Evolutionary conservation across 2,797 vertebrate genomes (phyloP).

Genomic region (Gadopsis marmoratus): DNA sequence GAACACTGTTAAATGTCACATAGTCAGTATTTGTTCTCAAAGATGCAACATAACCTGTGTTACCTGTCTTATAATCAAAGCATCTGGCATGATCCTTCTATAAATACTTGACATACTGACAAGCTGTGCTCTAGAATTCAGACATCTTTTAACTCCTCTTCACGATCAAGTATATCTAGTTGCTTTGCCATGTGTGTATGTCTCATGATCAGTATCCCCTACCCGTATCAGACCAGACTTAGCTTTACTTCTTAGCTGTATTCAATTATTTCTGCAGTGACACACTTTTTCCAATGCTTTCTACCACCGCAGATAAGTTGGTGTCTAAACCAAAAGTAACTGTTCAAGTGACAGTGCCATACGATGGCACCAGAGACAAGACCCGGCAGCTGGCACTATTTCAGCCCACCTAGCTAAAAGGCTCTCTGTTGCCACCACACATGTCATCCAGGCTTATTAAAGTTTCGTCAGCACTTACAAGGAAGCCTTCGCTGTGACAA

Average conservation of each 20-base stretch:
- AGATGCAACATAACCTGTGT: conserved; percentile 26
- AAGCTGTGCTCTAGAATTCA: conserved; percentile 48
- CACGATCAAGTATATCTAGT: conserved; percentile 32
- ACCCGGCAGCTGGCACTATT: conserved; percentile 69
- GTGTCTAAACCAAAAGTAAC: conserved; percentile 51
- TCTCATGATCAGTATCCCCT: conserved; percentile 39
- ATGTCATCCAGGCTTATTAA: conserved; percentile 72
- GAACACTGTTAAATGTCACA: conserved; percentile 15
- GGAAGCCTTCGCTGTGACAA: conserved; percentile 57
- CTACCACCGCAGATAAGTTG: conserved; percentile 41
- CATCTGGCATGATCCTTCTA: conserved; percentile 36
- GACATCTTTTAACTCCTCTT: conserved; percentile 44
- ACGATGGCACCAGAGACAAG: conserved; percentile 58
- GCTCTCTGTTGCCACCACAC: conserved; percentile 55
- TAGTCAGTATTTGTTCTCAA: conserved; percentile 15
- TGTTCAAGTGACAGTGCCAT: conserved; percentile 61
- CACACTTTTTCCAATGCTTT: conserved; percentile 39
- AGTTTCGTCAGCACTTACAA: conserved; percentile 71
- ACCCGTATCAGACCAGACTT: conserved; percentile 38
- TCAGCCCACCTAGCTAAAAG: conserved; percentile 70
- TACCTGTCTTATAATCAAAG: conserved; percentile 48
- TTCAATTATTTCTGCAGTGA: conserved; percentile 48
- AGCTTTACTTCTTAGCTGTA: conserved; percentile 48
- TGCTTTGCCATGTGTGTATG: conserved; percentile 18
- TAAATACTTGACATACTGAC: conserved; percentile 46